These are phyloP conservation scores for Cotesia vestalis DNA, from an alignment of 1,140 invertebrate species.

Conservation along the genomic window DNA sequence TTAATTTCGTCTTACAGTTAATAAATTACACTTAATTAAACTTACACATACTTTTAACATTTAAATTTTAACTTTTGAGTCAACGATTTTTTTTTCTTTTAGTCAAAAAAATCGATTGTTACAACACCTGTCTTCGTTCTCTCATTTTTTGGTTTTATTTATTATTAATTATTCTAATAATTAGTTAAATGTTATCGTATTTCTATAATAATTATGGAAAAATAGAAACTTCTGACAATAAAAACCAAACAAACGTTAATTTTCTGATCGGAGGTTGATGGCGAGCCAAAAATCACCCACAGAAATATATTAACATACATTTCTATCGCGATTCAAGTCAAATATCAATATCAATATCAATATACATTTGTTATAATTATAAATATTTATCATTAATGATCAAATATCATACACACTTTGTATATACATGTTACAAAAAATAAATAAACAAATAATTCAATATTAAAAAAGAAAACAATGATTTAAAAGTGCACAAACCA, in stretches of 20 bases:
- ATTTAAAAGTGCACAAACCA: background rate
- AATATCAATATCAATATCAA: no score
- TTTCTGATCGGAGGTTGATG: slow-evolving; percentile 45
- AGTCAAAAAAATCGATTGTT: background rate
- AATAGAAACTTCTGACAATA: slow-evolving; percentile 67
- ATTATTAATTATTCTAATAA: slow-evolving; percentile 45
- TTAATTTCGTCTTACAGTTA: no score
- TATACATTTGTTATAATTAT: no score
- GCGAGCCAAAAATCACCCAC: slow-evolving; percentile 16
- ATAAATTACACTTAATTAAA: slow-evolving; percentile 8
- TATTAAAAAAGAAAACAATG: background rate
- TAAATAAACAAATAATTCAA: background rate
- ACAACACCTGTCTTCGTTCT: slow-evolving; percentile 12
- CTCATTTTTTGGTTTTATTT: slow-evolving; percentile 41
- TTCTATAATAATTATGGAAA: slow-evolving; percentile 63
- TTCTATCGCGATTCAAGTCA: background rate
- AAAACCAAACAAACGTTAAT: slow-evolving; percentile 65
- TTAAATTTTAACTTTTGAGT: background rate
- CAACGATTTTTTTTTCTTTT: background rate
- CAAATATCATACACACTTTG: no score
- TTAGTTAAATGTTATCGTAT: slow-evolving; percentile 57
- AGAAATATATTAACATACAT: background rate
- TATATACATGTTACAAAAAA: slow-evolving; percentile 11
- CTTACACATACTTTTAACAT: no score
- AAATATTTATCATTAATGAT: no score